These are phyloP conservation scores for Gadus chalcogrammus DNA, from an alignment of 2,113 vertebrate species.

Conservation along the genomic window DNA sequence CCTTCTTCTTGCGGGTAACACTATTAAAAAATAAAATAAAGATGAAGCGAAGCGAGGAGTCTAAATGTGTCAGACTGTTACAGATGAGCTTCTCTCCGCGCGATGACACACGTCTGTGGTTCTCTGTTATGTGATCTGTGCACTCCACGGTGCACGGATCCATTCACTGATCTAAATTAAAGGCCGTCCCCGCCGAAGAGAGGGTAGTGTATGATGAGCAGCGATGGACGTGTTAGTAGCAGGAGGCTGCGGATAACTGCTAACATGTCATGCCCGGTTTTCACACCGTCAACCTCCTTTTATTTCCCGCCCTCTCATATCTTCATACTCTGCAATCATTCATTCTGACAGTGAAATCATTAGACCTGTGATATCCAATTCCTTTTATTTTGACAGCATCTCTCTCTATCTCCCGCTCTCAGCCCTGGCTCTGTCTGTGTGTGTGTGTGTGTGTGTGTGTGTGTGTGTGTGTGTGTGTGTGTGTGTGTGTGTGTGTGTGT, in stretches of 20 bases:
- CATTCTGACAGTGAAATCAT: conserved; percentile 71
- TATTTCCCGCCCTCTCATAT: conserved; percentile 58
- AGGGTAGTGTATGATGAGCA: conserved; percentile 25
- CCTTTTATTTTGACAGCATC: conserved; percentile 70
- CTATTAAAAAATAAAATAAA: too few relatives aligned
- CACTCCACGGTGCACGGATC: conserved; percentile 14
- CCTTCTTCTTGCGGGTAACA: too few relatives aligned
- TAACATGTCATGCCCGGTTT: conserved; percentile 62
- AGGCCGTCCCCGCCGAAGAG: conserved; percentile 41
- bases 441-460: too few relatives aligned
- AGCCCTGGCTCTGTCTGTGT: conserved; percentile 36
- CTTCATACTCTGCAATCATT: conserved; percentile 63
- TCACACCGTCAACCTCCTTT: conserved; percentile 61
- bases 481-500: too few relatives aligned
- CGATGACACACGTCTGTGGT: conserved; percentile 51
- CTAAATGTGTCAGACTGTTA: conserved; percentile 42
- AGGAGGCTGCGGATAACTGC: conserved; percentile 50
- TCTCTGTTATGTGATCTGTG: conserved; percentile 47
- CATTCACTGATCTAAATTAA: conserved; percentile 61
- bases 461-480: too few relatives aligned
- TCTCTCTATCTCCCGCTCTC: conserved; percentile 30
- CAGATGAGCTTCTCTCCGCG: conserved; percentile 52
- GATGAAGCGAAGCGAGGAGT: too few relatives aligned
- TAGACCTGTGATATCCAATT: conserved; percentile 73
- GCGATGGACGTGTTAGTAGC: conserved; percentile 48